Conservation (phyloP, 2,113 vertebrate species). For the Rissa tridactyla region DNA sequence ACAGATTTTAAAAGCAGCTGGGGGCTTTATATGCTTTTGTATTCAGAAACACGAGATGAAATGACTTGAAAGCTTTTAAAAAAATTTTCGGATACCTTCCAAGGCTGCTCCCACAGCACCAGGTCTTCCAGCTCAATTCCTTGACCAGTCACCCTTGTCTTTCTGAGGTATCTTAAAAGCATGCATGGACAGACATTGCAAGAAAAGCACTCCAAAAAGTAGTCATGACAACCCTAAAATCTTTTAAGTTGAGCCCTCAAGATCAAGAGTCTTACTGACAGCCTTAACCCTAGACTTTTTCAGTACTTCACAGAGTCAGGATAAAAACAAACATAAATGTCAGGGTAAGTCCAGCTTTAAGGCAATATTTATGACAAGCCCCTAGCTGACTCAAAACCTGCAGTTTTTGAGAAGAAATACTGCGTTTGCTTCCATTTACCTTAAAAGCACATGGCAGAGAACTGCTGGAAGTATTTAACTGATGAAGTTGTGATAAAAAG, state of each 20-base stretch:
- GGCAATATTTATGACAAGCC: background rate
- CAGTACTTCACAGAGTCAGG: background rate
- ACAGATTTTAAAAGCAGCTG: background rate
- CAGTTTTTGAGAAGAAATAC: background rate
- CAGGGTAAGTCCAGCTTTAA: background rate
- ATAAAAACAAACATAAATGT: slow-evolving; percentile 16
- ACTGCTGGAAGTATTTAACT: background rate
- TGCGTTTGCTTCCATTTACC: background rate
- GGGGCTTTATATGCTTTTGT: background rate
- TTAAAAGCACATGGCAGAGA: background rate
- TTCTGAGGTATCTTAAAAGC: slow-evolving; percentile 2
- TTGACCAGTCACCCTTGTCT: background rate
- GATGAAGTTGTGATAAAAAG: background rate
- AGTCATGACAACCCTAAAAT: background rate
- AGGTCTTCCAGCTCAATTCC: background rate
- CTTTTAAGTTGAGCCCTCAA: background rate
- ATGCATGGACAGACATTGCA: background rate
- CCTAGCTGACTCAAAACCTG: background rate
- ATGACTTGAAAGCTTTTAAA: background rate
- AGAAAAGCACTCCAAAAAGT: background rate
- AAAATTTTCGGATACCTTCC: background rate
- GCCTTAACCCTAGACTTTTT: background rate
- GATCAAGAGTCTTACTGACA: background rate
- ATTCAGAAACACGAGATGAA: background rate
- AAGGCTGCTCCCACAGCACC: background rate